phyloP scores from a whole-genome alignment of 2,113 vertebrate genomes.

The Aphyosemion australe region DNA sequence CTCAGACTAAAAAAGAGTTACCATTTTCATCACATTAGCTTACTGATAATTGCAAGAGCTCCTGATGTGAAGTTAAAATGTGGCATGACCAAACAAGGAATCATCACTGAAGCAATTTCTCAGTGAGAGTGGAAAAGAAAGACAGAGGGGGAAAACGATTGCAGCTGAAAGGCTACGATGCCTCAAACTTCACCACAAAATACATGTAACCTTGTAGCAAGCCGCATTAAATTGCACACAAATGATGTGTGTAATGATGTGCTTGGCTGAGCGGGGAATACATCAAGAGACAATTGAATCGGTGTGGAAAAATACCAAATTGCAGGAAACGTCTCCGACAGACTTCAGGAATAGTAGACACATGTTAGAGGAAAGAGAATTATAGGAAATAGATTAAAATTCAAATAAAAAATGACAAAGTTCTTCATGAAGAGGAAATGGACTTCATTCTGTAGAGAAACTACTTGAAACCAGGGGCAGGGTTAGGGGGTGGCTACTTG shows the following conservation, averaged over 20 bases:
- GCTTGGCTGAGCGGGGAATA: slow-evolving; percentile 62
- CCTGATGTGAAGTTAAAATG: slow-evolving; percentile 46
- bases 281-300: slow-evolving; percentile 65
- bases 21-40: slow-evolving; percentile 43
- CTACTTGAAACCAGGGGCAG: too few relatives aligned
- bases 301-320: slow-evolving; percentile 58
- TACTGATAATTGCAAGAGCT: slow-evolving; percentile 49
- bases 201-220: slow-evolving; percentile 63
- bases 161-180: slow-evolving; percentile 50
- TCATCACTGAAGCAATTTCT: slow-evolving; percentile 54
- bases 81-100: slow-evolving; percentile 37
- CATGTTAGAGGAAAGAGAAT: background rate
- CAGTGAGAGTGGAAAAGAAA: slow-evolving; percentile 19
- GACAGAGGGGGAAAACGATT: too few relatives aligned
- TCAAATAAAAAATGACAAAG: slow-evolving; percentile 12
- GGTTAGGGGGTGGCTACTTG: too few relatives aligned
- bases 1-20: slow-evolving; percentile 12
- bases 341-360: slow-evolving; percentile 2
- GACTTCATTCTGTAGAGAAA: slow-evolving; percentile 16
- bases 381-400: background rate
- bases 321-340: slow-evolving; percentile 43
- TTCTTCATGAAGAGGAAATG: slow-evolving; percentile 8
- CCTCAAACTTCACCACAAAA: slow-evolving; percentile 51
- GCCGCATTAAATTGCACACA: slow-evolving; percentile 57
- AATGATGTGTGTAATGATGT: slow-evolving; percentile 64